A percentile compares a stretch with the other conserved stretches of the same genome.
These are phyloP conservation scores for Deroplatys truncata DNA, from an alignment of 2,888 invertebrate genomes.

Conservation along the genomic window DNA sequence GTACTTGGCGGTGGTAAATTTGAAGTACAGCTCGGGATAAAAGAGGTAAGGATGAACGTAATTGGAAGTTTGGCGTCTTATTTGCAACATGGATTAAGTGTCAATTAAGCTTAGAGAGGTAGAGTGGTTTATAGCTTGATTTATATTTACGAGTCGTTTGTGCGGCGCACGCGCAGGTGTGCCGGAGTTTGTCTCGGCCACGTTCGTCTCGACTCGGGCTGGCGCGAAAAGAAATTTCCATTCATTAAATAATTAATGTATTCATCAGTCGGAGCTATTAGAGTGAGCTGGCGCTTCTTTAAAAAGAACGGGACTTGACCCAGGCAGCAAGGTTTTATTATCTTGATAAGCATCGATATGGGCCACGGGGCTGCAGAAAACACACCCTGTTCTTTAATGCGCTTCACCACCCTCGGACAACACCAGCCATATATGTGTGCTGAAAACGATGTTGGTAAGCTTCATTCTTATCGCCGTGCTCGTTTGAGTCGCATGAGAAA, in stretches of 20 bases:
- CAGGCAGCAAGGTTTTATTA: not conserved
- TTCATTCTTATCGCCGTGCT: no score
- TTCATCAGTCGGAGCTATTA: slow-evolving; percentile 7
- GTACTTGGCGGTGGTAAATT: not conserved
- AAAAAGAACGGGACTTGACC: not conserved
- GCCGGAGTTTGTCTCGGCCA: not conserved
- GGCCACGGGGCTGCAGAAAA: not conserved
- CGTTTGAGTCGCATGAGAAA: no score
- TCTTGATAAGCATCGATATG: slow-evolving; percentile 13
- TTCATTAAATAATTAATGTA: slow-evolving; percentile 18
- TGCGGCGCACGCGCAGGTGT: not conserved
- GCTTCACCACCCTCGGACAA: not conserved
- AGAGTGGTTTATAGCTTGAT: not conserved
- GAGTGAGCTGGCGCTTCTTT: not conserved
- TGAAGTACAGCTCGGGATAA: not conserved
- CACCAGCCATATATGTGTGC: no score
- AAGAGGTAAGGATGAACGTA: not conserved
- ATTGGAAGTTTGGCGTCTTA: not conserved
- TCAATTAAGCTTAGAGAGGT: not conserved
- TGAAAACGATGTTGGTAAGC: no score
- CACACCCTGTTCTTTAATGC: not conserved
- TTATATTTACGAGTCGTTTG: not conserved
- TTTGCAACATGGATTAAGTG: not conserved
- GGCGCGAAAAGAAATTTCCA: not conserved
- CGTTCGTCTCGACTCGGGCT: not conserved